These are phyloP conservation scores for Galleria mellonella DNA, from an alignment of 1,140 invertebrate genomes.

Conservation along the genomic window DNA sequence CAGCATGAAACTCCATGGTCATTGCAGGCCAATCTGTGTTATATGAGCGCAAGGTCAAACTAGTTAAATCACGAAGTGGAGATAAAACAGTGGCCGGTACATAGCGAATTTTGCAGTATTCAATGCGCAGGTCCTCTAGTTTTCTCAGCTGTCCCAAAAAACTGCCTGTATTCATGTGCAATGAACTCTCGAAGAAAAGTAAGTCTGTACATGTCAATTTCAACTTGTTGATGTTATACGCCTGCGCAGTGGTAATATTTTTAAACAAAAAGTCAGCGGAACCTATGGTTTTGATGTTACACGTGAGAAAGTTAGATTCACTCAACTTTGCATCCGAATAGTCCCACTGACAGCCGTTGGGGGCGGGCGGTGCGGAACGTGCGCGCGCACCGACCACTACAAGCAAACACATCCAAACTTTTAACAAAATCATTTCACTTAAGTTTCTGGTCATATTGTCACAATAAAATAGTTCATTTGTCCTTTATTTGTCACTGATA, in stretches of 20 bases:
- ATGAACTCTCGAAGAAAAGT: conserved; percentile 84
- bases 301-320: conserved; percentile 77
- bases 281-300: conserved; percentile 82
- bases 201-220: conserved; percentile 86
- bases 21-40: conserved; percentile 89
- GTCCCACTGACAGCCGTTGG: conserved; percentile 81
- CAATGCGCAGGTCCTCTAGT: conserved; percentile 82
- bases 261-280: conserved; percentile 81
- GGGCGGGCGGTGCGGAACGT: conserved; percentile 73
- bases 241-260: conserved; percentile 80
- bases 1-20: conserved; percentile 83
- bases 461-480: conserved; percentile 64
- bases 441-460: conserved; percentile 60
- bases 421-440: conserved; percentile 65
- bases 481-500: conserved; percentile 42
- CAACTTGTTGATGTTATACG: conserved; percentile 81
- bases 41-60: conserved; percentile 82
- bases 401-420: conserved; percentile 69
- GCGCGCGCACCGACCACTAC: conserved; percentile 60
- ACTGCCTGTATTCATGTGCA: conserved; percentile 78
- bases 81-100: conserved; percentile 82
- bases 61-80: conserved; percentile 81
- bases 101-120: conserved; percentile 86
- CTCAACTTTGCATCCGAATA: conserved; percentile 74
- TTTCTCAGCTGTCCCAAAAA: conserved; percentile 77